Conservation (phyloP, 35 echinoderm and acorn worm species). For the Eucidaris tribuloides region DNA sequence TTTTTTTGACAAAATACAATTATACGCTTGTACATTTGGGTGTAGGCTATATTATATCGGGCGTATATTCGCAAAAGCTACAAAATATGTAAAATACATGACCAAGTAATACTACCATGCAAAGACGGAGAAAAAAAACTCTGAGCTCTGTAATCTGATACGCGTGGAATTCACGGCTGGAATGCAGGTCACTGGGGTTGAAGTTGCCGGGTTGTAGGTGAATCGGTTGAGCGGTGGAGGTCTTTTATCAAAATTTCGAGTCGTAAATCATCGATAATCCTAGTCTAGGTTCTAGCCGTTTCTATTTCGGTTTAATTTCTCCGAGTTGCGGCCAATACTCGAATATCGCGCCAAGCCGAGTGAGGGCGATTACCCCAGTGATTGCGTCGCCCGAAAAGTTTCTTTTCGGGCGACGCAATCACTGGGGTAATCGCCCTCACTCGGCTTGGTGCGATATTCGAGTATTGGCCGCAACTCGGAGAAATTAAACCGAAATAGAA, state of each 20-base stretch:
- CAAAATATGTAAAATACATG: neutral
- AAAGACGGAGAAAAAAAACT: neutral
- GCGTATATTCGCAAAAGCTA: neutral
- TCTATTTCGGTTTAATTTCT: too few relatives aligned
- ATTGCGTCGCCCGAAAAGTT: too few relatives aligned
- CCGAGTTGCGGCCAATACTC: too few relatives aligned
- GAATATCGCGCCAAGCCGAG: too few relatives aligned
- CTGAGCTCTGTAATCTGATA: neutral
- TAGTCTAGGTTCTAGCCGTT: too few relatives aligned
- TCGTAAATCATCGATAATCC: neutral
- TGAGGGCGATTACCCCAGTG: too few relatives aligned
- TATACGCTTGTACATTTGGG: neutral
- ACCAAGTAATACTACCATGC: too few relatives aligned
- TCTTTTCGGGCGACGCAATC: too few relatives aligned
- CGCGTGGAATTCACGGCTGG: neutral
- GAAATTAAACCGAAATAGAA: too few relatives aligned
- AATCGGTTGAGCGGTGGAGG: neutral
- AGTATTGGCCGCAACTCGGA: too few relatives aligned
- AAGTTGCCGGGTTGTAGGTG: neutral
- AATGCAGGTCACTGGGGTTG: neutral
- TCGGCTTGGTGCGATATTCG: too few relatives aligned
- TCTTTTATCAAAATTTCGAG: neutral
- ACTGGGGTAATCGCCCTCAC: too few relatives aligned
- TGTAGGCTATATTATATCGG: neutral
- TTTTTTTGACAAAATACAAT: neutral